Evolutionary conservation across 2,797 vertebrate genomes (phyloP).

Genomic region (Semotilus atromaculatus): DNA sequence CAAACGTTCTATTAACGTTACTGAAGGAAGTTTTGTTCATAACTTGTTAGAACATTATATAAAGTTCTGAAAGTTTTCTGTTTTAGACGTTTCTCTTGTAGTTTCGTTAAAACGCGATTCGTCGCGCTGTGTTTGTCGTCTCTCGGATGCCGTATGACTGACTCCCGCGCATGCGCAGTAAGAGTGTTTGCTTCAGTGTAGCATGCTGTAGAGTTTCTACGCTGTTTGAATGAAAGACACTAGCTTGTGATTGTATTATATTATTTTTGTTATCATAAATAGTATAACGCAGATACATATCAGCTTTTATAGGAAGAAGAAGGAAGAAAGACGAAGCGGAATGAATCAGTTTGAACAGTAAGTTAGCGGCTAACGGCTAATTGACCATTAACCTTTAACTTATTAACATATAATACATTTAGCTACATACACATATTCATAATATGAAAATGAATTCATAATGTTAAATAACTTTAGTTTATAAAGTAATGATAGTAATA

Average conservation of each 20-base stretch:
- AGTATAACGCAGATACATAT: background rate
- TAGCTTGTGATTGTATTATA: background rate
- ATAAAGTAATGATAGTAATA: background rate
- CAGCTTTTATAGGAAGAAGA: background rate
- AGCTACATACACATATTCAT: background rate
- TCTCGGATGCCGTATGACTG: background rate
- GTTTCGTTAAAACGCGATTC: background rate
- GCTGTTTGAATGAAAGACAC: background rate
- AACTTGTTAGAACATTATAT: too few relatives aligned
- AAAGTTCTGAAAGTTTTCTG: too few relatives aligned
- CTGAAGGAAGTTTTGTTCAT: too few relatives aligned
- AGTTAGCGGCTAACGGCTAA: constrained; percentile 52
- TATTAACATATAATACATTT: background rate
- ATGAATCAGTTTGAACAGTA: constrained; percentile 60
- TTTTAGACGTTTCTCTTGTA: too few relatives aligned
- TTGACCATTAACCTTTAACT: background rate
- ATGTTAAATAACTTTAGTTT: too few relatives aligned
- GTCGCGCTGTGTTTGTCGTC: background rate
- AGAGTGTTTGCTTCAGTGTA: background rate
- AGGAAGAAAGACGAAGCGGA: background rate
- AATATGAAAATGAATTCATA: background rate
- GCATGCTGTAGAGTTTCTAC: background rate
- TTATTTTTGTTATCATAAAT: background rate
- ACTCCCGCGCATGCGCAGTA: constrained; percentile 17
- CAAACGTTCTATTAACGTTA: too few relatives aligned